These are phyloP conservation scores for Pitangus sulphuratus DNA, from an alignment of 2,797 vertebrate species.

Conservation along the genomic window DNA sequence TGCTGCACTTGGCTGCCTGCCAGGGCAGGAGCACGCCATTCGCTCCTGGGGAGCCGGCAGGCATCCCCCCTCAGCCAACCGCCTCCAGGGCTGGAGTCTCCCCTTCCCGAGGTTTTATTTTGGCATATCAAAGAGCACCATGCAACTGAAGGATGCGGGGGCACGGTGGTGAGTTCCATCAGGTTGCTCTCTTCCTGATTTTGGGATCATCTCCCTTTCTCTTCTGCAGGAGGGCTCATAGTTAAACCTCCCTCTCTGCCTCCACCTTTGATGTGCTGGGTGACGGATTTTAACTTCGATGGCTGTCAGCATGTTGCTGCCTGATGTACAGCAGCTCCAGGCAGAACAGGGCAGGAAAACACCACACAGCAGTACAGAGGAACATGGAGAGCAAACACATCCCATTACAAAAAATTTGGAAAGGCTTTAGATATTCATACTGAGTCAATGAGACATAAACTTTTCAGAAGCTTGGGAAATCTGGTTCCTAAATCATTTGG, in stretches of 20 bases:
- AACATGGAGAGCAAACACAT: neutral
- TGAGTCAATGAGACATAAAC: rapidly evolving
- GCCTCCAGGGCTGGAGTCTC: neutral
- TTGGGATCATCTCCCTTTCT: neutral
- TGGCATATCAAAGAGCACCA: rapidly evolving
- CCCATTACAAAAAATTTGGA: neutral
- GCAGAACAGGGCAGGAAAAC: neutral
- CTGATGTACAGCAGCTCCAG: neutral
- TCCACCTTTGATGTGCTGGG: neutral
- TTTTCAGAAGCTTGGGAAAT: neutral
- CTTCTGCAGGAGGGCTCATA: neutral
- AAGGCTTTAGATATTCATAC: neutral
- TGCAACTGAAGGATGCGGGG: neutral
- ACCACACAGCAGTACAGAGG: neutral
- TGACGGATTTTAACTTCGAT: rapidly evolving
- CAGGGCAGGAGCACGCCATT: neutral
- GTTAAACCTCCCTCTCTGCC: neutral
- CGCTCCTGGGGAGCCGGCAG: neutral
- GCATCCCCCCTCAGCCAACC: neutral
- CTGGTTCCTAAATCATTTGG: neutral
- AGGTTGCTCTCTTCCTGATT: neutral
- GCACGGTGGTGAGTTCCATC: neutral
- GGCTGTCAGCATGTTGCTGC: neutral
- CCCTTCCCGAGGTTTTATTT: neutral
- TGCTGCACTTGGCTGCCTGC: constrained; percentile 15